A percentile compares a stretch with the other conserved stretches of the same genome.
These are phyloP conservation scores for Forbesichthys papilliferus DNA, from an alignment of 2,113 vertebrate species.

Conservation along the genomic window DNA sequence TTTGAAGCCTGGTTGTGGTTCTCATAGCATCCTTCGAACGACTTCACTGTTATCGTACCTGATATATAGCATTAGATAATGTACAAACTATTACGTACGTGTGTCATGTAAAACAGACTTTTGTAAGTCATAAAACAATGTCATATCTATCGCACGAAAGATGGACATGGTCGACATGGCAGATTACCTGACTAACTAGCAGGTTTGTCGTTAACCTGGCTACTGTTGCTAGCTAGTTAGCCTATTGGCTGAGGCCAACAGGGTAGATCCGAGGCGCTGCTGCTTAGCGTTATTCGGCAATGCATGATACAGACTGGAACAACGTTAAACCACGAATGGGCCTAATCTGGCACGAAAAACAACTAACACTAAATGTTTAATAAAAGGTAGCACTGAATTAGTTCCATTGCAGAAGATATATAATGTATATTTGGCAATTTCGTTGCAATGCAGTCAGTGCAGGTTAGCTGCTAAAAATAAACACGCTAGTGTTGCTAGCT, in stretches of 20 bases:
- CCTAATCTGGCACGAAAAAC: background rate
- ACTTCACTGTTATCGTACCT: too few species aligned
- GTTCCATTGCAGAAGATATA: background rate
- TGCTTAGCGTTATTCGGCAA: slow-evolving; percentile 37
- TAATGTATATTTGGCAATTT: background rate
- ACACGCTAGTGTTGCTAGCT: slow-evolving; percentile 63
- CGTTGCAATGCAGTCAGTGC: slow-evolving; percentile 45
- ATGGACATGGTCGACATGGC: too few species aligned
- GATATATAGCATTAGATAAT: background rate
- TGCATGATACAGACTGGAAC: slow-evolving; percentile 8
- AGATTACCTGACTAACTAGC: background rate
- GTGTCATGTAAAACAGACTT: too few species aligned
- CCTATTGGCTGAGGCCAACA: slow-evolving; percentile 22
- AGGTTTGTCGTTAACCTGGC: background rate
- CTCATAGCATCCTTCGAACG: background rate
- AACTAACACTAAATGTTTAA: background rate
- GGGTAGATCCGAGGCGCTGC: slow-evolving; percentile 42
- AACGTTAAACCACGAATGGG: background rate
- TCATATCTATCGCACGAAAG: too few species aligned
- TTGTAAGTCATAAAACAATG: background rate
- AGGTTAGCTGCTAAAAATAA: slow-evolving; percentile 75
- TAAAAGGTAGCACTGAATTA: too few species aligned
- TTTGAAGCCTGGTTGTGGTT: background rate
- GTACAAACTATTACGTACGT: background rate
- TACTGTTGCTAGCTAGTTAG: background rate